These are phyloP conservation scores for Cyclophora punctaria DNA, from an alignment of 2,888 invertebrate species.

Conservation along the genomic window DNA sequence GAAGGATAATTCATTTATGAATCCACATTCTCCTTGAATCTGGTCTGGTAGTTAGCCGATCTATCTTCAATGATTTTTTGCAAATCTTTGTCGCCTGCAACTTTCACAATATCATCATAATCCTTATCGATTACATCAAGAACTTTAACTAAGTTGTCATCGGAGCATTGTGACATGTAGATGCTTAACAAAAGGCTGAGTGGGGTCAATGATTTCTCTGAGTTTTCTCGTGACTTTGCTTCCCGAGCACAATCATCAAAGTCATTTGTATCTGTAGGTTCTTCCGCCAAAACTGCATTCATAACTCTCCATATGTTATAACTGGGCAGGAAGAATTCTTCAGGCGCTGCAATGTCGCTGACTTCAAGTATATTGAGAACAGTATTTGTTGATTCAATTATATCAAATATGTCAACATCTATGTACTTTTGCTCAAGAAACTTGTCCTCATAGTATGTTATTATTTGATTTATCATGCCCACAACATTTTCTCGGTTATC, in stretches of 20 bases:
- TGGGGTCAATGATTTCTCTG: constrained; percentile 40
- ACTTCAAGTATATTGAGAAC: constrained; percentile 40
- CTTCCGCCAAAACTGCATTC: constrained; percentile 24
- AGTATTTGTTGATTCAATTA: constrained; percentile 48
- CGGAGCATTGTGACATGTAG: constrained; percentile 48
- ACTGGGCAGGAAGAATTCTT: constrained; percentile 44
- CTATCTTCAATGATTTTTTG: constrained; percentile 34
- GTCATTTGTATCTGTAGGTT: constrained; percentile 38
- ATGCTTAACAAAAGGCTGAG: constrained; percentile 42
- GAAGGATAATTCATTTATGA: constrained; percentile 22
- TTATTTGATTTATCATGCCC: constrained; percentile 41
- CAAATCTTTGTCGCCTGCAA: constrained; percentile 33
- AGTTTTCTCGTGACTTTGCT: constrained; percentile 39
- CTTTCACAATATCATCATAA: constrained; percentile 42
- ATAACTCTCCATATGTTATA: constrained; percentile 52
- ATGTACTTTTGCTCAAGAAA: constrained; percentile 48
- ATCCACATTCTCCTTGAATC: constrained; percentile 45
- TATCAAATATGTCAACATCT: constrained; percentile 51
- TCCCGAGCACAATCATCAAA: constrained; percentile 42
- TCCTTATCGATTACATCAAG: constrained; percentile 40
- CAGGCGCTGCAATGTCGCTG: constrained; percentile 32
- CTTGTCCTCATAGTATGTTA: constrained; percentile 54
- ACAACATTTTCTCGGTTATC: constrained; percentile 35
- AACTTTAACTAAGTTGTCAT: constrained; percentile 36
- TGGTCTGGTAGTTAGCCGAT: constrained; percentile 39